Conservation (phyloP, 2,888 invertebrate genomes). For the Acleris sparsana region DNA sequence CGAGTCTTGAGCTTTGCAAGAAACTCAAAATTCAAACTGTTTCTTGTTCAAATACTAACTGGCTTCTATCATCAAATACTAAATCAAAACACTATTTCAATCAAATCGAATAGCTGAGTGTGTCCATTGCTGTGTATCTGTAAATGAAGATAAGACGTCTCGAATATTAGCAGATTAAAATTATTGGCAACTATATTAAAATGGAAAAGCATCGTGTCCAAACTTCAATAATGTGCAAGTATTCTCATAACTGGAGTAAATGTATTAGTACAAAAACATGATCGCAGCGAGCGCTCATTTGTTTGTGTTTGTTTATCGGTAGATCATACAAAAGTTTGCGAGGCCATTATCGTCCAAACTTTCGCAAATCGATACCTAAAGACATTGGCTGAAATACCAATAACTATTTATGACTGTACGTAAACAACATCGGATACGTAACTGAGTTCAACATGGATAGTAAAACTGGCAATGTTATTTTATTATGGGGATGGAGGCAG, state of each 20-base stretch:
- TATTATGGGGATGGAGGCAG: background rate
- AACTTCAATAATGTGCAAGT: background rate
- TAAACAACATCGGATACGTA: slow-evolving; percentile 12
- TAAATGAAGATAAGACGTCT: too few relatives aligned
- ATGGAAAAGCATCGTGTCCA: too few relatives aligned
- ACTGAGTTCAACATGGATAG: slow-evolving; percentile 20
- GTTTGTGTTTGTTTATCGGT: slow-evolving; percentile 32
- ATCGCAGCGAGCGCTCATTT: slow-evolving; percentile 24
- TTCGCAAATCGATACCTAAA: slow-evolving; percentile 35
- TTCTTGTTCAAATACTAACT: too few relatives aligned
- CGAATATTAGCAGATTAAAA: too few relatives aligned
- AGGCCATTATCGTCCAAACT: slow-evolving; percentile 32
- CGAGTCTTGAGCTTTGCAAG: too few relatives aligned
- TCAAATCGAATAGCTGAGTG: too few relatives aligned
- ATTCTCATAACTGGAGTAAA: slow-evolving; percentile 14
- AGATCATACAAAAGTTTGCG: slow-evolving; percentile 25
- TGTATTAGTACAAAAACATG: slow-evolving; percentile 20
- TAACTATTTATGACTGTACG: slow-evolving; percentile 33
- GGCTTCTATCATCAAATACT: too few relatives aligned
- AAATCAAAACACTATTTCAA: too few relatives aligned
- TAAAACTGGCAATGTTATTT: background rate
- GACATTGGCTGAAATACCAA: slow-evolving; percentile 30
- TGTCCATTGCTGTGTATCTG: too few relatives aligned
- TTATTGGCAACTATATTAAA: too few relatives aligned
- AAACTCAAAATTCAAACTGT: too few relatives aligned